A percentile compares a stretch with the other conserved stretches of the same genome.
These are phyloP conservation scores for Chloromyia formosa DNA, from an alignment of 2,888 invertebrate genomes.

Conservation along the genomic window DNA sequence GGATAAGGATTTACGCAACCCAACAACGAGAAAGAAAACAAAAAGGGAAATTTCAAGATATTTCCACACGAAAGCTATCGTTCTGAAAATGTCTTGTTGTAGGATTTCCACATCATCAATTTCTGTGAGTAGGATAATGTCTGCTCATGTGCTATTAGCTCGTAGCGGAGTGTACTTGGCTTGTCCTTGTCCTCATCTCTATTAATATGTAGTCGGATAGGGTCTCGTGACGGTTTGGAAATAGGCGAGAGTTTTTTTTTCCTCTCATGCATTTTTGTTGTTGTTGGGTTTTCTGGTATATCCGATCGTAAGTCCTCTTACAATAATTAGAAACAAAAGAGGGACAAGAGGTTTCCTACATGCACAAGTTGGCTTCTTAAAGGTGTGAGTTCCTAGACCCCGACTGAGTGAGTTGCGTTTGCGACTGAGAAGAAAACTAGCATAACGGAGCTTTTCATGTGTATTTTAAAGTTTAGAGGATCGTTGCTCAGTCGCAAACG, in stretches of 20 bases:
- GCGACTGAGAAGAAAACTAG: too few relatives aligned
- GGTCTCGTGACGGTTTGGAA: neutral
- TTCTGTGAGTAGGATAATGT: conserved; percentile 32
- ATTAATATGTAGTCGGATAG: too few relatives aligned
- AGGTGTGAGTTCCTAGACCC: too few relatives aligned
- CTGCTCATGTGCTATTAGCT: conserved; percentile 32
- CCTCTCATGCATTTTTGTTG: neutral
- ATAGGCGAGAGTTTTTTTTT: neutral
- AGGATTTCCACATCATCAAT: conserved; percentile 43
- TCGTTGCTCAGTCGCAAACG: too few relatives aligned
- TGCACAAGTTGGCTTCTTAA: too few relatives aligned
- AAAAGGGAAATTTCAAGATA: neutral
- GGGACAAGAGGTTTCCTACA: too few relatives aligned
- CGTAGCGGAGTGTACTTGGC: neutral
- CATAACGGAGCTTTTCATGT: too few relatives aligned
- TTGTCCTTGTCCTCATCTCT: neutral
- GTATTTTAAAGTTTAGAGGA: too few relatives aligned
- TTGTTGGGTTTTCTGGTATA: neutral
- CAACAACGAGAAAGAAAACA: too few relatives aligned
- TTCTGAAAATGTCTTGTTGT: conserved; percentile 37
- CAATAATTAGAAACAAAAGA: too few relatives aligned
- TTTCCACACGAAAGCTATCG: neutral
- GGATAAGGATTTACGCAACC: neutral
- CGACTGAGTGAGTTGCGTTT: too few relatives aligned
- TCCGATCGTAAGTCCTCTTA: too few relatives aligned